Percentiles rank a stretch among this genome's conserved stretches.
Evolutionary conservation across 2,888 invertebrate genomes (phyloP).

Genomic region (Thecophora atra): DNA sequence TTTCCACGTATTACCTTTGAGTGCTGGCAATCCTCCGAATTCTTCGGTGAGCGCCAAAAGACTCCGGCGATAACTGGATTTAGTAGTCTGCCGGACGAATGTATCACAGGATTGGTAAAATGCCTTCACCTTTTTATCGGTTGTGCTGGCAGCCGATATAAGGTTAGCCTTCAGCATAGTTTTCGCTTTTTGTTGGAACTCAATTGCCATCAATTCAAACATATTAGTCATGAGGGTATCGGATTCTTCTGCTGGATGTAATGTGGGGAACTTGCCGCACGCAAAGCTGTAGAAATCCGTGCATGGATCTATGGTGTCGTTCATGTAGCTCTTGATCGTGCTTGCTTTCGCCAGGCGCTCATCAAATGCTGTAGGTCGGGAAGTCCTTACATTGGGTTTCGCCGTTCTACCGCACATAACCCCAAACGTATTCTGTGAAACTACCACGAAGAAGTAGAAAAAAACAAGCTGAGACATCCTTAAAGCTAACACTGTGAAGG

Average conservation of each 20-base stretch:
- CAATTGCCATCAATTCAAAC: constrained; percentile 52
- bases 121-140: constrained; percentile 55
- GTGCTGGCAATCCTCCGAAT: constrained; percentile 55
- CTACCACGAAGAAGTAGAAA: background rate
- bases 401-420: background rate
- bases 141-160: constrained; percentile 45
- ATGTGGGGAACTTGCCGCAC: constrained; percentile 56
- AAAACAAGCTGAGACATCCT: background rate
- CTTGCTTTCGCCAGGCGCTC: constrained; percentile 46
- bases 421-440: background rate
- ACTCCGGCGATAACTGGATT: background rate
- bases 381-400: background rate
- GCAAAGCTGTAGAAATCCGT: constrained; percentile 58
- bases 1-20: constrained; percentile 50
- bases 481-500: background rate
- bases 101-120: constrained; percentile 57
- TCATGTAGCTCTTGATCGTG: constrained; percentile 54
- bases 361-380: background rate
- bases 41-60: constrained; percentile 45
- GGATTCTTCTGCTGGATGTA: constrained; percentile 49
- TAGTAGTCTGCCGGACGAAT: background rate
- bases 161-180: constrained; percentile 43
- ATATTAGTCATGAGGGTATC: constrained; percentile 47
- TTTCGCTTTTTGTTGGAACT: constrained; percentile 51
- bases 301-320: constrained; percentile 55